Evolutionary conservation across 2,888 invertebrate genomes (phyloP), one percentile per base, ranked within the genome.

Genomic region (Rhaphigaster nebulosa): DNA sequence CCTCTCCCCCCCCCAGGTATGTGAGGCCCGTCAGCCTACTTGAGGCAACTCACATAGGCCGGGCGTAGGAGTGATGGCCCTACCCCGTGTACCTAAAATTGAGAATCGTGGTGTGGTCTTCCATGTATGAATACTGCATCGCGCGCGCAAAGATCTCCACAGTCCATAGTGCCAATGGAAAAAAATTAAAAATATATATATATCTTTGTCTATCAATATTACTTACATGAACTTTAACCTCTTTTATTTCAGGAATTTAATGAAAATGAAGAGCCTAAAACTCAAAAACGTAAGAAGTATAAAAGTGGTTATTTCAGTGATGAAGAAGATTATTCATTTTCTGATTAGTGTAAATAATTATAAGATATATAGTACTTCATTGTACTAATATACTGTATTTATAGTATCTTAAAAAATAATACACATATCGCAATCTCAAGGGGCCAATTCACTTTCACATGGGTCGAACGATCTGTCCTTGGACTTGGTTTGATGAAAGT

Each of bases 231-330:
- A 60, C 6, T 20, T 34, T 34, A 70, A 70, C 34, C 5, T 65
- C 3, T 65, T 84, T 84, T 84, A 26, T 84, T 84, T 84, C 45
- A 84, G 84, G 84, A 80, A 10, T 26, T 29, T 26, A 45, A 41
- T 26, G 45, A 26, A 26, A 29, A 56, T 60, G n/a, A 90, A 80
- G 52, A 34, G 10, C 23, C 56, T 80, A n/a, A n/a, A n/a, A 29
- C 52, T 10, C 18, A 90, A 20, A 90, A 54, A 50, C 70, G 76
- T 23, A 90, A 70, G 20, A 90, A 76, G 6, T 76, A 90, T n/a
- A 76, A 90, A 76, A 90, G 29, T 52, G 90, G 76, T 29, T 90
- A 90, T 52, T 90, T 90, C 26, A 90, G 90, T 52, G 90, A 90
- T 76, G 90, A 90, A 90, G 90, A 90, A 90, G 45, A 84, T 45